Evolutionary conservation across 2,888 invertebrate genomes (phyloP).

Genomic region (Aleiodes testaceus): DNA sequence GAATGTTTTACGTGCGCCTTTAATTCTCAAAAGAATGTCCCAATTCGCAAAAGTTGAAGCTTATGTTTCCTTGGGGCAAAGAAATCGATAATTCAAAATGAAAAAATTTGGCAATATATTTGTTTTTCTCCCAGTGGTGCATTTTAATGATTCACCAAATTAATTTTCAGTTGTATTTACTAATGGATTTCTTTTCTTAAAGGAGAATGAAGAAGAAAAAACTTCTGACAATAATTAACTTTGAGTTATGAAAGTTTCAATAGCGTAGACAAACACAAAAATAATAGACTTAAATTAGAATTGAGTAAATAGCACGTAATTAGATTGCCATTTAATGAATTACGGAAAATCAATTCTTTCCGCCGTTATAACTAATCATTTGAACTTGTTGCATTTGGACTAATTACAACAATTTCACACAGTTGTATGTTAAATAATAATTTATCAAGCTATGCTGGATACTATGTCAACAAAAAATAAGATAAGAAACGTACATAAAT

Average conservation of each 20-base stretch:
- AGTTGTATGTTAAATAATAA: conserved; percentile 27
- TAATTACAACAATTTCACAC: conserved; percentile 20
- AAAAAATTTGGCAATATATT: neutral
- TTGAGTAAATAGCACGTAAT: conserved; percentile 7
- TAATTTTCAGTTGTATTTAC: conserved; percentile 4
- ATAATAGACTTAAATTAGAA: neutral
- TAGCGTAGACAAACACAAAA: conserved; percentile 5
- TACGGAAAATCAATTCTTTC: neutral
- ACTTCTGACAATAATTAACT: conserved; percentile 27
- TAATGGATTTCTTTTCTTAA: neutral
- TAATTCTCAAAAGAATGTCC: too few species aligned
- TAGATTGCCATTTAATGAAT: conserved; percentile 13
- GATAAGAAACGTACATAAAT: conserved; percentile 8
- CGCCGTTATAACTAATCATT: conserved; percentile 9
- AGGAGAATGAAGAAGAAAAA: neutral
- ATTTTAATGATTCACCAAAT: neutral
- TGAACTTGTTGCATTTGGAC: conserved; percentile 7
- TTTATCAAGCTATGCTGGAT: neutral
- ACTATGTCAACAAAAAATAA: conserved; percentile 6
- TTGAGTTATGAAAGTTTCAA: conserved; percentile 18
- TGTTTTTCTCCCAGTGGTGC: neutral
- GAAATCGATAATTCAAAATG: neutral
- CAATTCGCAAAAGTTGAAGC: too few species aligned
- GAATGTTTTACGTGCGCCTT: neutral
- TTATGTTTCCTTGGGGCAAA: too few species aligned